Evolutionary conservation across 1,140 invertebrate species (phyloP).

Genomic region (Mactra quadrangularis): DNA sequence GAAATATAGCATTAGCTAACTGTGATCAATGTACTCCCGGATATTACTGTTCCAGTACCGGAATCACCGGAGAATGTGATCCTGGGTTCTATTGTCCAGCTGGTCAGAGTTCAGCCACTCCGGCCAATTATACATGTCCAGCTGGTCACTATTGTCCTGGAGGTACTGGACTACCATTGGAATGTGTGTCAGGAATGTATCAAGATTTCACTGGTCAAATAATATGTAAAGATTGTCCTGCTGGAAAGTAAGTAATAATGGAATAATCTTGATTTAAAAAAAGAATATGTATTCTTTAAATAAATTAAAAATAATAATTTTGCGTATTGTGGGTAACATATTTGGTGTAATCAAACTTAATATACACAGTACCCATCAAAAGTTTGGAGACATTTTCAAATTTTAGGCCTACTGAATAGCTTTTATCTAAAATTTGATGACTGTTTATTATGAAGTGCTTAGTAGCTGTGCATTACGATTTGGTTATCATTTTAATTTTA

Average conservation of each 20-base stretch:
- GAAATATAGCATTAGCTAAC: constrained; percentile 73
- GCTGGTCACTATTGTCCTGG: constrained; percentile 79
- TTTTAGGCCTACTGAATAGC: too few relatives aligned
- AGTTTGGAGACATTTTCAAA: too few relatives aligned
- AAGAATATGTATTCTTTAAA: too few relatives aligned
- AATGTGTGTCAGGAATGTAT: constrained; percentile 76
- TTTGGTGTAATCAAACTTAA: too few relatives aligned
- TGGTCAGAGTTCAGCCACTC: constrained; percentile 75
- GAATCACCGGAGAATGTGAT: constrained; percentile 75
- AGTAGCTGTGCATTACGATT: too few relatives aligned
- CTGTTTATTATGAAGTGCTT: too few relatives aligned
- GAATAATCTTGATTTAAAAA: too few relatives aligned
- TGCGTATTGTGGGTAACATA: too few relatives aligned
- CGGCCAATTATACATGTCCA: constrained; percentile 78
- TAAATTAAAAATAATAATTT: too few relatives aligned
- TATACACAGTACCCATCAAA: too few relatives aligned
- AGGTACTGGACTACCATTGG: constrained; percentile 67
- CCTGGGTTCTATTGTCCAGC: constrained; percentile 80
- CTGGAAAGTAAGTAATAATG: constrained; percentile 72
- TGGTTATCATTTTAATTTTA: too few relatives aligned
- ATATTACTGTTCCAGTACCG: constrained; percentile 77
- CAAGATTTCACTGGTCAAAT: constrained; percentile 75
- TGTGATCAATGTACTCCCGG: constrained; percentile 78
- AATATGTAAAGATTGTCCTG: constrained; percentile 77
- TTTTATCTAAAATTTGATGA: too few relatives aligned